phyloP scores from a whole-genome alignment of 2,888 invertebrate genomes.

The Hirtodrosophila histrioides region DNA sequence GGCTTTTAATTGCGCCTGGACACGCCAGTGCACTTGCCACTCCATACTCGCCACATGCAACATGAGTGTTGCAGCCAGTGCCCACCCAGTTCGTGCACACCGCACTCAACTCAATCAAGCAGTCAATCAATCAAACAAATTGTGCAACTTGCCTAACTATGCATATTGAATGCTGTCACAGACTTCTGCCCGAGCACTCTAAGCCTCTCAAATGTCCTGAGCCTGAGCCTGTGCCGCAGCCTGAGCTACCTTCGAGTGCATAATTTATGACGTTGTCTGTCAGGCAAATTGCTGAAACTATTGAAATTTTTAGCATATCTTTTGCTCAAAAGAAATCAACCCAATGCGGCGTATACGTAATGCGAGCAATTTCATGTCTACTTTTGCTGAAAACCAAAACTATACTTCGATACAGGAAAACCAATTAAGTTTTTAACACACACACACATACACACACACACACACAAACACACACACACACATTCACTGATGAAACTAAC shows the following conservation, averaged over 20 bases:
- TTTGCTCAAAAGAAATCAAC: slow-evolving; percentile 10
- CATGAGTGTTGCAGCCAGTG: background rate
- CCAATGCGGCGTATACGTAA: slow-evolving; percentile 39
- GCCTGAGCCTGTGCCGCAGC: background rate
- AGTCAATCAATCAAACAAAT: slow-evolving; percentile 74
- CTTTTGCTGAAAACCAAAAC: slow-evolving; percentile 27
- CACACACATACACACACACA: slow-evolving; percentile 13
- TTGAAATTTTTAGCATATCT: slow-evolving; percentile 21
- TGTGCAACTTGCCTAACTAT: slow-evolving; percentile 67
- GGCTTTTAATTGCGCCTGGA: slow-evolving; percentile 71
- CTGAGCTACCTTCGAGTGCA: slow-evolving; percentile 34
- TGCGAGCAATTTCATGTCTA: slow-evolving; percentile 49
- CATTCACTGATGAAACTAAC: slow-evolving; percentile 40
- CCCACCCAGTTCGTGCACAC: background rate
- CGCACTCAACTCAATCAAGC: slow-evolving; percentile 54
- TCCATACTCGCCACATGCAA: slow-evolving; percentile 4
- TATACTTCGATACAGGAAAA: slow-evolving; percentile 43
- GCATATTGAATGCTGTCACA: slow-evolving; percentile 72
- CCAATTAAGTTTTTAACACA: slow-evolving; percentile 70
- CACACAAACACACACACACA: background rate
- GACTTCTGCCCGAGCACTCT: background rate
- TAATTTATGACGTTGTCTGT: slow-evolving; percentile 62
- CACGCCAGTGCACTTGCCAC: slow-evolving; percentile 49
- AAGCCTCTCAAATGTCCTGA: too few species aligned
- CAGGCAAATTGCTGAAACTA: slow-evolving; percentile 35